Conservation (phyloP, 1,140 invertebrate genomes). For the Halesus radiatus region DNA sequence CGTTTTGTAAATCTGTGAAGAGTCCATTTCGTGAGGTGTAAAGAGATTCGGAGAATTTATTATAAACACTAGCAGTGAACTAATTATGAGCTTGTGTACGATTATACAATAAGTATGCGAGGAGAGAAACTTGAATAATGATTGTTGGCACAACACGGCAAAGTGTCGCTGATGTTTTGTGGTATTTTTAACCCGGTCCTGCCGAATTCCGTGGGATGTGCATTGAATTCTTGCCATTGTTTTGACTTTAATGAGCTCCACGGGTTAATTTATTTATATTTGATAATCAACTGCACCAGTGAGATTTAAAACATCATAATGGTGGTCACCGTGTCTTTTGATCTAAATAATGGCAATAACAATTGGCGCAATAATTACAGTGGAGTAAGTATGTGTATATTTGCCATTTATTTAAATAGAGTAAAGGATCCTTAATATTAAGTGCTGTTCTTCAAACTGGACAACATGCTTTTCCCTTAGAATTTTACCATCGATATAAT, state of each 20-base stretch:
- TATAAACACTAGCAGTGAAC: background rate
- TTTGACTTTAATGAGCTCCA: background rate
- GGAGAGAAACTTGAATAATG: background rate
- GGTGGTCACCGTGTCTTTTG: slow-evolving; percentile 31
- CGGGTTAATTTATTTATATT: background rate
- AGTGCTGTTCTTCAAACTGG: background rate
- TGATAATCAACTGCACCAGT: background rate
- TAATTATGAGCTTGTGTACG: background rate
- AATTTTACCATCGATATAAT: too few relatives aligned
- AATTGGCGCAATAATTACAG: slow-evolving; percentile 6
- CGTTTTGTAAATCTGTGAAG: background rate
- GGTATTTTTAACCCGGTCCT: slow-evolving; percentile 32
- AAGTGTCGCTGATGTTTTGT: slow-evolving; percentile 11
- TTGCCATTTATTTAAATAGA: background rate
- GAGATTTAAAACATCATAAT: background rate
- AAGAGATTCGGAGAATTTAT: background rate
- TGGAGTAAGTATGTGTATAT: slow-evolving; percentile 18
- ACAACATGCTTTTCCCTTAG: too few relatives aligned
- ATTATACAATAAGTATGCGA: slow-evolving; percentile 10
- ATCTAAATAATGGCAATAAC: slow-evolving; percentile 20
- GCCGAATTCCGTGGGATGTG: slow-evolving; percentile 15
- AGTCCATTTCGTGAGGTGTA: background rate
- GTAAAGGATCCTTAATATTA: background rate
- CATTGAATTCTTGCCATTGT: slow-evolving; percentile 1
- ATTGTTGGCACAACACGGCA: slow-evolving; percentile 1